Percentiles rank a stretch among this genome's conserved stretches.
phyloP scores from a whole-genome alignment of 2,113 vertebrate species.

The Rhombomys opimus region DNA sequence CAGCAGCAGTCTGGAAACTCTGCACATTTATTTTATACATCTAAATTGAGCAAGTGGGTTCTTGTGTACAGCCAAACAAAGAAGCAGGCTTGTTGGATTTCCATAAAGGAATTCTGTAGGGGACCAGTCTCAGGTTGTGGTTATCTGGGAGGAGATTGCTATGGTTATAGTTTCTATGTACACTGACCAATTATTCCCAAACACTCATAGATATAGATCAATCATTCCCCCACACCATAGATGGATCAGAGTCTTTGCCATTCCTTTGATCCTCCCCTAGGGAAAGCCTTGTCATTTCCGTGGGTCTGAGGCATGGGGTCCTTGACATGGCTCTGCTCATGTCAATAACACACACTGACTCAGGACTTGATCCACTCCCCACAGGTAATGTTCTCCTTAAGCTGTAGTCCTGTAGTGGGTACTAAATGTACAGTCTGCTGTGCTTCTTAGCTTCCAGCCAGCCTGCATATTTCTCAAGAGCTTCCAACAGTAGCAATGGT shows the following conservation, averaged over 20 bases:
- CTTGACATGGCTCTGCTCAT: not conserved
- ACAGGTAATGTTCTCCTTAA: constrained; percentile 37
- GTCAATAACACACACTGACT: not conserved
- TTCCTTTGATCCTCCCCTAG: not conserved
- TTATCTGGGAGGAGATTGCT: not conserved
- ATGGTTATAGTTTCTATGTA: not conserved
- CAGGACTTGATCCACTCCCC: not conserved
- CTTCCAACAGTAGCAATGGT: not conserved
- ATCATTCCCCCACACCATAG: not conserved
- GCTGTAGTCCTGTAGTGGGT: constrained; percentile 38
- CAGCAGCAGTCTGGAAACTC: not conserved
- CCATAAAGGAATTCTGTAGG: not conserved
- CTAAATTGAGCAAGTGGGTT: not conserved
- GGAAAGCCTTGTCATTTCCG: not conserved
- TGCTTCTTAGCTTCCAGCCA: constrained; percentile 40
- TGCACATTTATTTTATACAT: not conserved
- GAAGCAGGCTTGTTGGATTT: not conserved
- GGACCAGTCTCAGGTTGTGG: not conserved
- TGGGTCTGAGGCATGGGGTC: not conserved
- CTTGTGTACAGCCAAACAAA: not conserved
- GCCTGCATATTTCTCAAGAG: not conserved
- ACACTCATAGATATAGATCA: not conserved
- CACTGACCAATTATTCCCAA: not conserved
- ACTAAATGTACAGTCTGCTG: constrained; percentile 49
- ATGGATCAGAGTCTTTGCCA: not conserved